phyloP scores from a whole-genome alignment of 2,113 vertebrate species.

The Tyrannus savana region DNA sequence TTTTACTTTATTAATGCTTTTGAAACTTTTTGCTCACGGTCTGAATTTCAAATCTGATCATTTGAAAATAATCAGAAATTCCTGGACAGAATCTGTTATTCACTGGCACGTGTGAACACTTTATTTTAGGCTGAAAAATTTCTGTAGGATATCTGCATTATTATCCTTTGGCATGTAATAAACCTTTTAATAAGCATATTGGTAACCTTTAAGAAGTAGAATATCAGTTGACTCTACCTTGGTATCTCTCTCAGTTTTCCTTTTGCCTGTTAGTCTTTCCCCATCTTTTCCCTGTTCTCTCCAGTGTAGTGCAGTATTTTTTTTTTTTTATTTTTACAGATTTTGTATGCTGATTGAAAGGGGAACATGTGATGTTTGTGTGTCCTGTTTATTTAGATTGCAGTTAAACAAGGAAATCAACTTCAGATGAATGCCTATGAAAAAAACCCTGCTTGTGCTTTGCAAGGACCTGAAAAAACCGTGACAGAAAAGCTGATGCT shows the following conservation, averaged over 20 bases:
- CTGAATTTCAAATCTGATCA: neutral
- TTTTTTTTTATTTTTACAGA: neutral
- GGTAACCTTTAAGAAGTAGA: neutral
- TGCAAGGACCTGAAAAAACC: slow-evolving; percentile 51
- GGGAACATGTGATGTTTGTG: neutral
- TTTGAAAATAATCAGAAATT: neutral
- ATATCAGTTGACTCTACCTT: neutral
- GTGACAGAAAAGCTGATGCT: slow-evolving; percentile 22
- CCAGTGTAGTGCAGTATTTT: neutral
- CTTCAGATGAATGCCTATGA: slow-evolving; percentile 93
- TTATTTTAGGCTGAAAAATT: neutral
- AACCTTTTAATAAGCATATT: neutral
- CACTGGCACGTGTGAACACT: neutral
- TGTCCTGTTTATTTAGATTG: slow-evolving; percentile 77
- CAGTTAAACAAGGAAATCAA: slow-evolving; percentile 88
- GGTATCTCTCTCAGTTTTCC: neutral
- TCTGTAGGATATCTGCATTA: neutral
- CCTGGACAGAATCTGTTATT: neutral
- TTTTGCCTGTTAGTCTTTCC: neutral
- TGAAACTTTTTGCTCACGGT: neutral
- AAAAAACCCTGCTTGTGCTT: slow-evolving; percentile 47
- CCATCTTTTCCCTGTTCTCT: neutral
- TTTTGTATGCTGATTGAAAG: neutral
- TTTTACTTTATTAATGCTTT: neutral
- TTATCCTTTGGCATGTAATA: neutral